Conservation (phyloP, 2,888 invertebrate species). For the Melieria crassipennis region DNA sequence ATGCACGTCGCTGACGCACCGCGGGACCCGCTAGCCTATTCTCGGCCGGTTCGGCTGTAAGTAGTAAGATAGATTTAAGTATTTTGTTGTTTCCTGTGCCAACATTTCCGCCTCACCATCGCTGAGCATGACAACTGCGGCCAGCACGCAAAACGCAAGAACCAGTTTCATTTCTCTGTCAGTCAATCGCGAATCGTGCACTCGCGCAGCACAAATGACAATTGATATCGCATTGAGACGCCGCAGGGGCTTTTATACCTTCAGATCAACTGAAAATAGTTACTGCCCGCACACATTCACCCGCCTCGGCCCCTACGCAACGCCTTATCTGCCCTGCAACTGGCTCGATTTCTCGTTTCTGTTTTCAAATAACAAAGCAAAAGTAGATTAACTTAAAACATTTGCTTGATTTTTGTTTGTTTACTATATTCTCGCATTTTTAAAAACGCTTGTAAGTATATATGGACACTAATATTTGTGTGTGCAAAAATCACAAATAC, state of each 20-base stretch:
- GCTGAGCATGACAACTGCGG: slow-evolving; percentile 4
- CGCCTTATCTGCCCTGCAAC: too few relatives aligned
- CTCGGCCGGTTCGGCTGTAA: slow-evolving; percentile 8
- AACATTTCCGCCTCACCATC: not conserved
- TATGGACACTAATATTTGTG: too few relatives aligned
- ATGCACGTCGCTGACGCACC: slow-evolving; percentile 6
- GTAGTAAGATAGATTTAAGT: not conserved
- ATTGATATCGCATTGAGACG: slow-evolving; percentile 16
- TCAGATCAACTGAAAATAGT: too few relatives aligned
- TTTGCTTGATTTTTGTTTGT: too few relatives aligned
- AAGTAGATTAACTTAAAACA: too few relatives aligned
- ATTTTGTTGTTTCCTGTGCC: not conserved
- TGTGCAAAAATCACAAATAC: too few relatives aligned
- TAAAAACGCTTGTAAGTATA: too few relatives aligned
- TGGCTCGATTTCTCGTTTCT: too few relatives aligned
- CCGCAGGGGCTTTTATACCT: slow-evolving; percentile 18
- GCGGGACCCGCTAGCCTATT: not conserved
- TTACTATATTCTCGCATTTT: too few relatives aligned
- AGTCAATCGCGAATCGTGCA: slow-evolving; percentile 6
- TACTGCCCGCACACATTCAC: too few relatives aligned
- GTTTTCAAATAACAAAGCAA: too few relatives aligned
- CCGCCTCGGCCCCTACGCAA: too few relatives aligned
- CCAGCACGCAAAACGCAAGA: slow-evolving; percentile 12
- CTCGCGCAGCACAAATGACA: not conserved
- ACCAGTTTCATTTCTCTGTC: slow-evolving; percentile 26